Evolutionary conservation across 1,140 invertebrate genomes (phyloP), one percentile per base, ranked within the genome.

Genomic region (Trissolcus basalis): DNA sequence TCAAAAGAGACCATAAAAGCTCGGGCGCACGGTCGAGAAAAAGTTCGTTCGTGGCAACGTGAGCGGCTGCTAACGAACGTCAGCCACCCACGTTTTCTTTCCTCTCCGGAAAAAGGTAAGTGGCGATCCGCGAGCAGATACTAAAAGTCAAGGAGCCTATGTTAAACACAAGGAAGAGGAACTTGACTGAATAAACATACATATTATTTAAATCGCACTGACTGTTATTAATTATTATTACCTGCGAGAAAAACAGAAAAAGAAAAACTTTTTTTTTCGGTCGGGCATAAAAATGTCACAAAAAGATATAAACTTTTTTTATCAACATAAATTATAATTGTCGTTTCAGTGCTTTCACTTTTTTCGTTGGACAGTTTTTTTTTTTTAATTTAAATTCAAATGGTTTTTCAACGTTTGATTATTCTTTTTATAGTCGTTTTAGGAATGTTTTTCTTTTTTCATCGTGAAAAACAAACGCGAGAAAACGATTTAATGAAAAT

Each of bases 121-220:
- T 59, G 32, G 45, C 47, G 58, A 73, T 73, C 36, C 63, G 32
- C 19, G 19, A 36, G 54, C 47, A 73, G 63, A 63, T 68, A 74
- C 19, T 68, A 75, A 69, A 75, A 75, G 72, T 75, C 72, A 75
- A 75, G 72, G 72, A 75, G 64, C 44, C 50, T 68, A 68, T 75
- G 71, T 75, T 68, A 75, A 75, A 59, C 53, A 75, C 64, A 59
- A 75, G 72, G 65, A 69, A 69, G 72, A 75, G 72, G 72, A 69
- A 75, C 72, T 75, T 19, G 54, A 13, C 64, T 53, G 65, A 53
- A 69, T 69, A 75, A 75, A 75, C 58, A 27, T 6, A 27, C 19
- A 75, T 75, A 75, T 74, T 74, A 74, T 75, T 75, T 75, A 68
- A 68, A 75, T 75, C 58, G 63, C 56, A 51, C 19, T 56, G 63